A percentile compares a stretch with the other conserved stretches of the same genome.
phyloP scores from a whole-genome alignment of 2,113 vertebrate species.

The Meles meles region DNA sequence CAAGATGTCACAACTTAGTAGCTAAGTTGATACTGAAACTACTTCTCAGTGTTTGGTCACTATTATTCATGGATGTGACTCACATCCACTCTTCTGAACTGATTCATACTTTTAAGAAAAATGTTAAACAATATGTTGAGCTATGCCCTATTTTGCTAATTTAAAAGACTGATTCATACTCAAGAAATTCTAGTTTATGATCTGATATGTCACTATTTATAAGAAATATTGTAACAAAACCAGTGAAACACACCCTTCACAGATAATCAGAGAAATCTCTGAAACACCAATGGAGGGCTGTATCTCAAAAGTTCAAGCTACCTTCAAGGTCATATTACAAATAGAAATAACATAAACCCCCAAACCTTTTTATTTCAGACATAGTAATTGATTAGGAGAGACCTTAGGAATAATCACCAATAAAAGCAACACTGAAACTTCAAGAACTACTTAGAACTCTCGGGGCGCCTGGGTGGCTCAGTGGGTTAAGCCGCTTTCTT shows the following conservation, averaged over 20 bases:
- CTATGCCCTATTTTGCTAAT: neutral
- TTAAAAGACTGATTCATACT: conserved; percentile 34
- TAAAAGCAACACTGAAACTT: neutral
- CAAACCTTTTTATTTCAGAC: neutral
- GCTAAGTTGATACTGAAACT: neutral
- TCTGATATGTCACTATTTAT: neutral
- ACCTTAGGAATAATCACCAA: neutral
- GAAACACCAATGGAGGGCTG: neutral
- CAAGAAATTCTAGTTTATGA: conserved; percentile 9
- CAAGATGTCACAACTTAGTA: neutral
- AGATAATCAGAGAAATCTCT: neutral
- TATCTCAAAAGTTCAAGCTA: neutral
- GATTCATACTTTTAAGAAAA: conserved; percentile 19
- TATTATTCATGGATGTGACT: neutral
- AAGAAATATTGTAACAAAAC: neutral
- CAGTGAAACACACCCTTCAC: neutral
- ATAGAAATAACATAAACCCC: neutral
- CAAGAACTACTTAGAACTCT: neutral
- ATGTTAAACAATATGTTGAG: conserved; percentile 21
- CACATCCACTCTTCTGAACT: neutral
- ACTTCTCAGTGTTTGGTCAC: neutral
- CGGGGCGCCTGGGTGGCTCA: too few species aligned
- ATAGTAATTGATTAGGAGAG: neutral
- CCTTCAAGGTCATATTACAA: neutral
- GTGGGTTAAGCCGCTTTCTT: too few species aligned